Evolutionary conservation across 2,888 invertebrate species (phyloP).

Genomic region (Dryadula phaetusa): DNA sequence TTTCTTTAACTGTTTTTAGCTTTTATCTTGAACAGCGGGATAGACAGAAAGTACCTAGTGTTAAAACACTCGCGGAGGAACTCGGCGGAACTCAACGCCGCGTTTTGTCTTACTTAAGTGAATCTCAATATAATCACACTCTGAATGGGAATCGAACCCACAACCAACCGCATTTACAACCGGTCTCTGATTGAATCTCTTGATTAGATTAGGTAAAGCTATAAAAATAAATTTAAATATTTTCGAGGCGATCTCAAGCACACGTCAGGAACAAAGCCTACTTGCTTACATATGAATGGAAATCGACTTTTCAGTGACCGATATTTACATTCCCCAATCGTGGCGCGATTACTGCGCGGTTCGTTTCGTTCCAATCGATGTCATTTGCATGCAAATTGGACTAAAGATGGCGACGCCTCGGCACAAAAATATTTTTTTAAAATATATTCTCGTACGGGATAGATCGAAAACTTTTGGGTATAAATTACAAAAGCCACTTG

Average conservation of each 20-base stretch:
- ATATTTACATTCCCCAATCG: constrained; percentile 40
- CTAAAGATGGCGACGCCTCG: constrained; percentile 39
- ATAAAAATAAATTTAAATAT: neutral
- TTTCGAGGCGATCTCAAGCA: neutral
- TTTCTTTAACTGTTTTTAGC: too few relatives aligned
- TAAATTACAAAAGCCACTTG: neutral
- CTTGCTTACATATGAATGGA: constrained; percentile 27
- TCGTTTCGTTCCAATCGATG: constrained; percentile 41
- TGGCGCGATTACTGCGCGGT: constrained; percentile 38
- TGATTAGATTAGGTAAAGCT: too few relatives aligned
- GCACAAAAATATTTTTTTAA: constrained; percentile 31
- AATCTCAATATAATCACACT: too few relatives aligned
- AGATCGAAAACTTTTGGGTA: neutral
- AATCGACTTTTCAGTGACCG: constrained; percentile 34
- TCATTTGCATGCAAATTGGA: constrained; percentile 44
- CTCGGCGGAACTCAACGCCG: too few relatives aligned
- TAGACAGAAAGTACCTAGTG: too few relatives aligned
- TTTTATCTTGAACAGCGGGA: too few relatives aligned
- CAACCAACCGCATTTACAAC: too few relatives aligned
- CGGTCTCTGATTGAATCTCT: too few relatives aligned
- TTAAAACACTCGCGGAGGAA: too few relatives aligned
- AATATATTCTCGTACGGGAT: neutral
- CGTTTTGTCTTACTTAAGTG: too few relatives aligned
- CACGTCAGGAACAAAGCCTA: constrained; percentile 1
- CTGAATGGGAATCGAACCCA: too few relatives aligned